phyloP scores from a whole-genome alignment of 1,140 invertebrate genomes.

The Lasioglossum baleicum region DNA sequence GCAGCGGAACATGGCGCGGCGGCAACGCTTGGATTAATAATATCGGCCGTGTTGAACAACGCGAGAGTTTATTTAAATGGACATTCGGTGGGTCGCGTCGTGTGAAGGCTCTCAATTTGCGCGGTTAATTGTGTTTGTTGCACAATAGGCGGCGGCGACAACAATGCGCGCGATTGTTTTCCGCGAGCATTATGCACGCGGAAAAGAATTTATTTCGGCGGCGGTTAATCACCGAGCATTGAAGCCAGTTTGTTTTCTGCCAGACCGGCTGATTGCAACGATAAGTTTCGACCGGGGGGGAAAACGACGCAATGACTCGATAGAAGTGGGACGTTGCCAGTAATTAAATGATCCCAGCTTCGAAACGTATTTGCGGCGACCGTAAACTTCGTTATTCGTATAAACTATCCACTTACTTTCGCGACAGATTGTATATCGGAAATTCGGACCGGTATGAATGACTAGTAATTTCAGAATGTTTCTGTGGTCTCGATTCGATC shows the following conservation, averaged over 20 bases:
- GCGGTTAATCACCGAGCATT: not conserved
- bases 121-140: not conserved
- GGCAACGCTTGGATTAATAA: conserved; percentile 10
- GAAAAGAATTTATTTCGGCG: conserved; percentile 15
- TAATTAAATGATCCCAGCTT: not conserved
- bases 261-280: not conserved
- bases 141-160: not conserved
- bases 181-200: not conserved
- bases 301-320: not conserved
- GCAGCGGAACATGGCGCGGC: not conserved
- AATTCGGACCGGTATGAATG: too few species aligned
- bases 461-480: too few species aligned
- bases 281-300: not conserved
- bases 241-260: not conserved
- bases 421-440: too few species aligned
- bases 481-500: too few species aligned
- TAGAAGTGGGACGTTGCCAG: not conserved
- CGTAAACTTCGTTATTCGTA: too few species aligned
- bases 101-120: not conserved
- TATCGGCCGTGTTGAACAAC: conserved; percentile 2
- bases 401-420: too few species aligned
- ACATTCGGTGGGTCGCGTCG: not conserved
- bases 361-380: too few species aligned
- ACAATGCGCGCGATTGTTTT: conserved; percentile 7
- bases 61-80: conserved; percentile 2